A percentile compares a stretch with the other conserved stretches of the same genome.
These are phyloP conservation scores for Drosophila repletoides DNA, from an alignment of 1,140 invertebrate species.

Conservation along the genomic window DNA sequence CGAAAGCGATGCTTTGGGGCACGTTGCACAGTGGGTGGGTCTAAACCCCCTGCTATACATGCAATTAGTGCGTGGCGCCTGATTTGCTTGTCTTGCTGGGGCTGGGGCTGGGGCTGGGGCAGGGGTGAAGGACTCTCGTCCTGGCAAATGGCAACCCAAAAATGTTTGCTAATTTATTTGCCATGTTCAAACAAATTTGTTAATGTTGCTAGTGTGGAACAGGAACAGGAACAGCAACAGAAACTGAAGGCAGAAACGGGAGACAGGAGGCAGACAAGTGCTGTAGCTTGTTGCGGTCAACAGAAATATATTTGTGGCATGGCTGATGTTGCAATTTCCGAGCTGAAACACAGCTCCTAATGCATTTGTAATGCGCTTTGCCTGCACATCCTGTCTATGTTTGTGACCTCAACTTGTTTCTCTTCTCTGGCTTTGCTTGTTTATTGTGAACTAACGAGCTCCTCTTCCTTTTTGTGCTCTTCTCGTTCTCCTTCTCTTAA, in stretches of 20 bases:
- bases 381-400: constrained; percentile 65
- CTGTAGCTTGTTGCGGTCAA: constrained; percentile 69
- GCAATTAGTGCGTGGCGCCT: constrained; percentile 70
- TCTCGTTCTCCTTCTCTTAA: neutral
- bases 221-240: neutral
- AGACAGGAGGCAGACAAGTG: constrained; percentile 48
- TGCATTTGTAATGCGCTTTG: constrained; percentile 73
- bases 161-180: constrained; percentile 82
- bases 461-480: constrained; percentile 15
- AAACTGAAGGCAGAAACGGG: neutral
- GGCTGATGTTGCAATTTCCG: constrained; percentile 27
- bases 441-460: constrained; percentile 58
- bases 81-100: constrained; percentile 62
- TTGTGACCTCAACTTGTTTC: constrained; percentile 40
- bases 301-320: constrained; percentile 47
- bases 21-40: no score
- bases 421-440: constrained; percentile 42
- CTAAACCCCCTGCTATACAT: neutral
- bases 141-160: constrained; percentile 54
- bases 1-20: constrained; percentile 21
- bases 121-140: constrained; percentile 1
- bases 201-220: constrained; percentile 53
- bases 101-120: constrained; percentile 8
- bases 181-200: constrained; percentile 81
- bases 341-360: constrained; percentile 39